Evolutionary conservation across 1,140 invertebrate genomes (phyloP), one percentile per base, ranked within the genome.

Genomic region (Pseudomyrmex concolor): DNA sequence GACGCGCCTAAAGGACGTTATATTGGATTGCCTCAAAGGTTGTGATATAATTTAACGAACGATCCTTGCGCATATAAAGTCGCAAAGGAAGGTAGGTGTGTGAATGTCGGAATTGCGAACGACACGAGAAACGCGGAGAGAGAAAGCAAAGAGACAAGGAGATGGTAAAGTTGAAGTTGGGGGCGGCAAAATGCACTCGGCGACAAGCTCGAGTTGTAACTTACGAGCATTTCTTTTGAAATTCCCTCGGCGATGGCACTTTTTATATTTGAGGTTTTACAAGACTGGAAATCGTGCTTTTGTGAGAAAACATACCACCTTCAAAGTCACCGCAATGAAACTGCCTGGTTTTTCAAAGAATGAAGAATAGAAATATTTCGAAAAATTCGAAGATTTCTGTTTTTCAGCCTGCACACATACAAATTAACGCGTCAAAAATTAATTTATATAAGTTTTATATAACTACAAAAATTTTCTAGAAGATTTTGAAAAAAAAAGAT

Each of bases 31-130:
- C 51, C 7, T 71, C 25, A 66, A 70, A 57, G 59, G 77, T 66
- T 19, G 59, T 50, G 62, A 64, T 34, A 86, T 86, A 83, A 86
- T 83, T 86, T 86, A 83, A 83, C 71, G 48, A 63, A 66, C 17
- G 51, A 15, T 85, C 34, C 34, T 64, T 72, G 15, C 48, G 45
- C 50, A 25, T 63, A 45, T 84, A 84, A 77, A 19, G n/a, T 50
- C 13, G 43, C 34, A 19, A 70, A 50, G 50, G 48, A 25, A 48
- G 45, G 55, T 19, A 17, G 17, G 48, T 15, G 12, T 59, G 55
- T 50, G 84, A 50, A 71, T 12, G 84, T 51, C 57, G 55, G 13
- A 59, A 74, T 70, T 51, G 45, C 57, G 45, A 83, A 85, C 63
- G 19, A 48, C 10, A 45, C 50, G 63, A 50, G 85, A 71, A 76